Conservation (phyloP, 2,797 vertebrate species). For the Tokudaia muenninki region DNA sequence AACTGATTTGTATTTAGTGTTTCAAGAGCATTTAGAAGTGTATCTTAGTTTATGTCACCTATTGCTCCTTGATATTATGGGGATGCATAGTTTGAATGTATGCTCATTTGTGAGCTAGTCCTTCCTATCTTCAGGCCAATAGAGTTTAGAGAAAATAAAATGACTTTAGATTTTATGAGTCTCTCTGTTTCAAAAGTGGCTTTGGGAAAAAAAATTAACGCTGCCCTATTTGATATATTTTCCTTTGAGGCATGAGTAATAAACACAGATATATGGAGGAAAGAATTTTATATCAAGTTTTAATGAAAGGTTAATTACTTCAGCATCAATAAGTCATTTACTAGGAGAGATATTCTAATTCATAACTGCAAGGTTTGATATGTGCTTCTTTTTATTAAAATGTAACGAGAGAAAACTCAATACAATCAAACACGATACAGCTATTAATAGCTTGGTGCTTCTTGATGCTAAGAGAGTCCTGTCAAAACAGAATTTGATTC, state of each 20-base stretch:
- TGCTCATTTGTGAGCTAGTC: neutral
- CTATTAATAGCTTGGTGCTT: conserved; percentile 49
- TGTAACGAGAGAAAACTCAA: conserved; percentile 50
- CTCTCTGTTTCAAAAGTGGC: conserved; percentile 45
- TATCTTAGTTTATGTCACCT: neutral
- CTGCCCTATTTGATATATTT: conserved; percentile 69
- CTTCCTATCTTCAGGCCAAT: neutral
- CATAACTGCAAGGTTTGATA: conserved; percentile 66
- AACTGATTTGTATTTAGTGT: neutral
- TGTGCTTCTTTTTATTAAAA: conserved; percentile 69
- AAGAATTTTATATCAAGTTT: conserved; percentile 78
- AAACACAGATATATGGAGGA: conserved; percentile 70
- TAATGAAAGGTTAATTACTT: conserved; percentile 82
- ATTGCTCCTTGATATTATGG: neutral
- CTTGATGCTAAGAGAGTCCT: conserved; percentile 49
- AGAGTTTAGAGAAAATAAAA: conserved; percentile 21
- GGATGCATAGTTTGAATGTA: neutral
- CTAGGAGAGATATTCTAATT: conserved; percentile 56
- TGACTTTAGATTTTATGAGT: conserved; percentile 59
- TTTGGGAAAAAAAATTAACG: conserved; percentile 36
- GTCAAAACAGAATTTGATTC: conserved; percentile 62
- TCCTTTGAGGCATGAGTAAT: conserved; percentile 65
- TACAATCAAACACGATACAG: conserved; percentile 57
- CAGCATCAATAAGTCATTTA: conserved; percentile 73
- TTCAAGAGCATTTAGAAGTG: neutral